A percentile compares a stretch with the other conserved stretches of the same genome.
Evolutionary conservation across 2,113 vertebrate genomes (phyloP).

Genomic region (Salminus brasiliensis): DNA sequence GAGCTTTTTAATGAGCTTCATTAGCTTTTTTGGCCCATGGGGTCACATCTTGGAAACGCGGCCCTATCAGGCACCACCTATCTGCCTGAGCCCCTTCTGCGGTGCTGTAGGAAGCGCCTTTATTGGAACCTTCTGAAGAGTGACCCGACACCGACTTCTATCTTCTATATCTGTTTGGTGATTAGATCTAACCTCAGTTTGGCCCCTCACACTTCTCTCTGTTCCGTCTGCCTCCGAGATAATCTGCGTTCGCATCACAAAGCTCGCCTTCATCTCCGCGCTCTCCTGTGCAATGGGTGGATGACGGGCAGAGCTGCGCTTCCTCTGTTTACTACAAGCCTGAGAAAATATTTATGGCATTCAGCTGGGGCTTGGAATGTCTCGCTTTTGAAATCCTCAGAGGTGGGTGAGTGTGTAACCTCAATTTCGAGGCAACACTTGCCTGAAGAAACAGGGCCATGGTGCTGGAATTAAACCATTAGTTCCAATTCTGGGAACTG

Average conservation of each 20-base stretch:
- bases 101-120: constrained; percentile 18
- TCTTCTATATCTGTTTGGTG: constrained; percentile 31
- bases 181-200: constrained; percentile 53
- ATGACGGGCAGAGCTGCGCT: constrained; percentile 13
- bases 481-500: background rate
- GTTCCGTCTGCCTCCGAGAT: constrained; percentile 1
- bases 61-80: constrained; percentile 32
- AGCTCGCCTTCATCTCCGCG: constrained; percentile 3
- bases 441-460: background rate
- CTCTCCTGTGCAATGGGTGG: constrained; percentile 7
- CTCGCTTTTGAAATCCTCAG: constrained; percentile 13
- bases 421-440: background rate
- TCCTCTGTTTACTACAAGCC: constrained; percentile 51
- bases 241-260: background rate
- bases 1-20: background rate
- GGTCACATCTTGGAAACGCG: constrained; percentile 9
- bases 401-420: background rate
- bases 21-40: background rate
- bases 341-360: constrained; percentile 53
- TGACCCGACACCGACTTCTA: constrained; percentile 33
- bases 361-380: constrained; percentile 31
- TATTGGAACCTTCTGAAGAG: constrained; percentile 35
- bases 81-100: constrained; percentile 9
- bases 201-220: constrained; percentile 13
- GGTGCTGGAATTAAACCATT: background rate